Conservation (phyloP, 2,797 vertebrate genomes). For the Falco novaeseelandiae region DNA sequence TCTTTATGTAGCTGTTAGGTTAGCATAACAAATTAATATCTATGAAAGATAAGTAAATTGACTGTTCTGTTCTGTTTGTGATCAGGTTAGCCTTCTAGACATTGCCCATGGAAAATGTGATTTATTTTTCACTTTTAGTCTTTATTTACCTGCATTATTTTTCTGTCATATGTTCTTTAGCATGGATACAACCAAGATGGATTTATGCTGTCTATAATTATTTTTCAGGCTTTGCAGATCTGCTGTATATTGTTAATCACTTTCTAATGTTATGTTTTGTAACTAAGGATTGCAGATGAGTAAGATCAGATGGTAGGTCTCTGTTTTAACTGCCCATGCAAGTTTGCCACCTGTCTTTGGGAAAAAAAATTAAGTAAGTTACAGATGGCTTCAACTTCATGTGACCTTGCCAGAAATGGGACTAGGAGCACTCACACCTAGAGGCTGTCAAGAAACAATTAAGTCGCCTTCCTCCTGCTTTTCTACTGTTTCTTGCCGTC, state of each 20-base stretch:
- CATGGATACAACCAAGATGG: neutral
- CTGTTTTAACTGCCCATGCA: neutral
- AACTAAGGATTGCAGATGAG: neutral
- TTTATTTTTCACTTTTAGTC: neutral
- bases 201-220: neutral
- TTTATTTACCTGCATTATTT: neutral
- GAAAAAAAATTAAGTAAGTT: neutral
- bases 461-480: neutral
- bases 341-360: neutral
- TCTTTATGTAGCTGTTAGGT: neutral
- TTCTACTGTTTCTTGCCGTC: neutral
- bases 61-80: neutral
- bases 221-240: slow-evolving; percentile 7
- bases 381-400: neutral
- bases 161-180: neutral
- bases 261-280: slow-evolving; percentile 17
- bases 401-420: neutral
- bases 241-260: neutral
- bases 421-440: neutral
- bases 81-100: neutral
- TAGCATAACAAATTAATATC: neutral
- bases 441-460: neutral
- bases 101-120: neutral
- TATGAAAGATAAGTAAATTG: neutral
- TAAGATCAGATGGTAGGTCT: neutral